Evolutionary conservation across 2,113 vertebrate genomes (phyloP).

Genomic region (Onychostoma macrolepis): DNA sequence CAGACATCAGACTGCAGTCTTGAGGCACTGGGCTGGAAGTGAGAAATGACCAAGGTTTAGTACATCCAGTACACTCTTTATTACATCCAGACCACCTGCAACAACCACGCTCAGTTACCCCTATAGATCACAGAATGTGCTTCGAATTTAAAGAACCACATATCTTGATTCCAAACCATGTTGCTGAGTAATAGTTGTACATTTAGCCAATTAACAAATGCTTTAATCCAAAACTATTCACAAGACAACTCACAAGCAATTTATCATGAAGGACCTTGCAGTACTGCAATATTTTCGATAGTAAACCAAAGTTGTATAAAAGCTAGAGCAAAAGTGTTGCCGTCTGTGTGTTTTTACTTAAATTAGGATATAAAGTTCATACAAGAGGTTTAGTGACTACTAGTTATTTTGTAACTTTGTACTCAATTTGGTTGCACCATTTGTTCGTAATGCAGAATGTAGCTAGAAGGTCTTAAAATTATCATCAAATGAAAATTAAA

Average conservation of each 20-base stretch:
- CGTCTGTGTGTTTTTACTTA: not conserved
- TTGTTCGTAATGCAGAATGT: not conserved
- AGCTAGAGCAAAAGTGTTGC: not conserved
- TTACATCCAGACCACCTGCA: slow-evolving; percentile 9
- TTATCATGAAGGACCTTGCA: not conserved
- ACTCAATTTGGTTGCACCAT: not conserved
- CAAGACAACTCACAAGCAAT: not conserved
- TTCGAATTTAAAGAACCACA: slow-evolving; percentile 1
- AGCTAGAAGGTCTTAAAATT: not conserved
- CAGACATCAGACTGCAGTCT: slow-evolving; percentile 41
- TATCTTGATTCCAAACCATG: not conserved
- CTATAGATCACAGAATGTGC: not conserved
- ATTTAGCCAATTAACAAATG: slow-evolving; percentile 3
- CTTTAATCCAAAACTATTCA: not conserved
- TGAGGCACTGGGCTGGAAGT: slow-evolving; percentile 33
- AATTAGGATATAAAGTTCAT: not conserved
- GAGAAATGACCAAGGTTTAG: slow-evolving; percentile 34
- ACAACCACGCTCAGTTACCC: not conserved
- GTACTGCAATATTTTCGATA: not conserved
- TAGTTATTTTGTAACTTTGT: not conserved
- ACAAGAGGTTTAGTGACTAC: not conserved
- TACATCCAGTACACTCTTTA: not conserved
- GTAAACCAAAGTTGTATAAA: not conserved
- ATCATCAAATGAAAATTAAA: not conserved
- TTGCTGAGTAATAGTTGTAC: not conserved